Evolutionary conservation across 2,797 vertebrate genomes (phyloP).

Genomic region (Kryptolebias ocellatus): DNA sequence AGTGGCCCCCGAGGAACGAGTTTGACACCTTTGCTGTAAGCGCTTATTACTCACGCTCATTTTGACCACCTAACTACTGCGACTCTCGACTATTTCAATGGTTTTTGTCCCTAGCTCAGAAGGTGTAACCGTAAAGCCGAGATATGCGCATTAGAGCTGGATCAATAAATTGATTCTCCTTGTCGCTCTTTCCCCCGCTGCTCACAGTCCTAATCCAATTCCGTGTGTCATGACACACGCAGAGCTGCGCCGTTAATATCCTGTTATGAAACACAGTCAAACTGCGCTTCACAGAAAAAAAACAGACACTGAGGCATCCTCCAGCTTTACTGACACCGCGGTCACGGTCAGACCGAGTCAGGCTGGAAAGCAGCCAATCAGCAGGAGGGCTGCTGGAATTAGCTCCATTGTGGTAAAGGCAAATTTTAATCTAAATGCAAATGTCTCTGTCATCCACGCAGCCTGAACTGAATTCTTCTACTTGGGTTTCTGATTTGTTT

Average conservation of each 20-base stretch:
- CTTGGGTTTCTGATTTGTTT: slow-evolving; percentile 18
- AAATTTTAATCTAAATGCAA: slow-evolving; percentile 81
- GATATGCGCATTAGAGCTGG: background rate
- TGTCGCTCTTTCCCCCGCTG: slow-evolving; percentile 14
- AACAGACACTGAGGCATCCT: background rate
- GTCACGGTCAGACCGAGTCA: slow-evolving; percentile 42
- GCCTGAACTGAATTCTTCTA: slow-evolving; percentile 25
- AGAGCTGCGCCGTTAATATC: slow-evolving; percentile 12
- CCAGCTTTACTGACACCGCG: slow-evolving; percentile 29
- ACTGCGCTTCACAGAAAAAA: slow-evolving; percentile 10
- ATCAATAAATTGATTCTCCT: slow-evolving; percentile 22
- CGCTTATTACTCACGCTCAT: no score
- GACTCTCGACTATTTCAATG: background rate
- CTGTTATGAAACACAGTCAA: slow-evolving; percentile 25
- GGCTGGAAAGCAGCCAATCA: slow-evolving; percentile 39
- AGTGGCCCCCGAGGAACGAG: no score
- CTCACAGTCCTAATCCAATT: slow-evolving; percentile 12
- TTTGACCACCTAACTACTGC: background rate
- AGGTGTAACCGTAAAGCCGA: background rate
- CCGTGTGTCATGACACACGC: slow-evolving; percentile 32
- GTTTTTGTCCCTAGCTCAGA: background rate
- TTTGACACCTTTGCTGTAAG: no score
- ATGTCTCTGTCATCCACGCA: slow-evolving; percentile 50
- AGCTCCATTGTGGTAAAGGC: slow-evolving; percentile 27
- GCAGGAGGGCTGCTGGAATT: slow-evolving; percentile 38